phyloP scores from a whole-genome alignment of 2,797 vertebrate genomes.

The Hemibagrus guttatus region DNA sequence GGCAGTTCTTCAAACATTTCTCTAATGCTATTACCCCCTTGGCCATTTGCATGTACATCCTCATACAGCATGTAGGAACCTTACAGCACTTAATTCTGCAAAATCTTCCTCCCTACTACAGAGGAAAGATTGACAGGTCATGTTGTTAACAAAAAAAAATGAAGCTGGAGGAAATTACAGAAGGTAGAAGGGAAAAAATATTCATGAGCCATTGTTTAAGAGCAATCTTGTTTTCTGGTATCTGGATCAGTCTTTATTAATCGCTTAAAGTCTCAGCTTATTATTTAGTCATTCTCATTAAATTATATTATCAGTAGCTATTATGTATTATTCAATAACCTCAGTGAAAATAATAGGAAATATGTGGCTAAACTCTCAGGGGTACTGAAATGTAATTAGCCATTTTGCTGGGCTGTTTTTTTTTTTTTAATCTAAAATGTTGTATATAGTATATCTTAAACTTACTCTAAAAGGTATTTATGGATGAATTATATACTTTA shows the following conservation, averaged over 20 bases:
- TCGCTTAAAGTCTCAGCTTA: background rate
- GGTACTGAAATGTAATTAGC: background rate
- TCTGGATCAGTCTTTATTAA: background rate
- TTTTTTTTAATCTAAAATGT: background rate
- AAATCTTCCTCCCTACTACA: background rate
- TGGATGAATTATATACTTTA: conserved; percentile 14
- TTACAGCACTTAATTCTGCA: conserved; percentile 17
- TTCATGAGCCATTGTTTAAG: background rate
- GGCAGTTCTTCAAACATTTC: conserved; percentile 44
- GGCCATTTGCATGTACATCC: conserved; percentile 31
- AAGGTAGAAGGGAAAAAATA: background rate
- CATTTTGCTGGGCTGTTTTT: background rate
- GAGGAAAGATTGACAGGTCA: conserved; percentile 8
- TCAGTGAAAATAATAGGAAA: background rate
- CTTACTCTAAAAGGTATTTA: background rate
- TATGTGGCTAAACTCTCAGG: background rate
- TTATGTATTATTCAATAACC: background rate
- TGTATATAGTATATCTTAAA: background rate
- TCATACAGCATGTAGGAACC: conserved; percentile 9
- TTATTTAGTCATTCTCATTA: background rate
- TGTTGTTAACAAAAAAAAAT: background rate
- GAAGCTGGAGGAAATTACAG: background rate
- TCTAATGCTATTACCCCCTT: conserved; percentile 28
- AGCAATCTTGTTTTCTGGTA: background rate
- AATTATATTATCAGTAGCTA: background rate